Evolutionary conservation across 2,888 invertebrate genomes (phyloP).

Genomic region (Merodon equestris): DNA sequence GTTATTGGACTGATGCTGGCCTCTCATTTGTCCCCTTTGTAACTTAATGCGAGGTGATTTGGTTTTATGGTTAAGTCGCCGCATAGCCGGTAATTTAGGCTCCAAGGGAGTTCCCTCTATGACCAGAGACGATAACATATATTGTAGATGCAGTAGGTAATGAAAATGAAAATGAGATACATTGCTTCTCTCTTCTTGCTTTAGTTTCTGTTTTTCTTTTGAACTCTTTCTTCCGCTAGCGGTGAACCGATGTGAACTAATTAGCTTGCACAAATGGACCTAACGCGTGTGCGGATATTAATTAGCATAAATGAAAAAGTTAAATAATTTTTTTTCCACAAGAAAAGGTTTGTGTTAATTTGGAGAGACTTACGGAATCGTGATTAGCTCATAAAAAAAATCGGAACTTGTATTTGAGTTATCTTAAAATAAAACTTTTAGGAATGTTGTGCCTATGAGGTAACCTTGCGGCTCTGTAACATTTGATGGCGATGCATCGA

Average conservation of each 20-base stretch:
- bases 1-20: constrained; percentile 11
- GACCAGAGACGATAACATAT: background rate
- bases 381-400: background rate
- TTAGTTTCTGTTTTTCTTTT: background rate
- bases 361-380: constrained; percentile 23
- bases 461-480: no score
- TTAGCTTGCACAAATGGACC: constrained; percentile 11
- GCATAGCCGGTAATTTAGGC: constrained; percentile 18
- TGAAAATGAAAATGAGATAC: constrained; percentile 33
- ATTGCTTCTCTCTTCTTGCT: no score
- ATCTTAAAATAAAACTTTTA: background rate
- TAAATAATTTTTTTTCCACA: no score
- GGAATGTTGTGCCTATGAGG: no score
- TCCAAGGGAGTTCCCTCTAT: constrained; percentile 17
- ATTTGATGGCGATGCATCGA: no score
- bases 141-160: constrained; percentile 3
- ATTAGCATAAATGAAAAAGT: no score
- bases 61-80: background rate
- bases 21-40: constrained; percentile 51
- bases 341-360: background rate
- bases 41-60: constrained; percentile 25
- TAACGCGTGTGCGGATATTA: constrained; percentile 11
- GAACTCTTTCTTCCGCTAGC: background rate
- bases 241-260: constrained; percentile 9
- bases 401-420: constrained; percentile 12